These are phyloP conservation scores for Rugalucina vietnamica DNA, from an alignment of 2,888 invertebrate genomes.

Conservation along the genomic window DNA sequence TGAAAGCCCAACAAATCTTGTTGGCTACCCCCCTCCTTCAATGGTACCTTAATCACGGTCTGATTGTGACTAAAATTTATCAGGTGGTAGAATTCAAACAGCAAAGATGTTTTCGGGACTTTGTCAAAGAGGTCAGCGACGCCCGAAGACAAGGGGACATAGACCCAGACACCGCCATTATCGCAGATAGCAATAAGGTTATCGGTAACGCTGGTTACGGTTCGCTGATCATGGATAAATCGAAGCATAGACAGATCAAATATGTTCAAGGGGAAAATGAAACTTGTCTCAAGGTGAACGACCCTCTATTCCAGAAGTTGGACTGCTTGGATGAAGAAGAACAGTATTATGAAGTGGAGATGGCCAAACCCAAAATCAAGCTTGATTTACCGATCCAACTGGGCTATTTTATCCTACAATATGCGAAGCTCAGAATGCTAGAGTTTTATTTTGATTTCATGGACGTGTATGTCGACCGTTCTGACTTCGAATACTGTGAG, in stretches of 20 bases:
- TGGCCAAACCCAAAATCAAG: conserved; percentile 48
- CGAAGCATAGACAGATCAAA: conserved; percentile 34
- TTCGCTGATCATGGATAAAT: conserved; percentile 59
- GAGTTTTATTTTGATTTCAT: conserved; percentile 63
- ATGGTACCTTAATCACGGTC: conserved; percentile 63
- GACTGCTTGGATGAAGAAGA: conserved; percentile 44
- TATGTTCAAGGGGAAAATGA: conserved; percentile 53
- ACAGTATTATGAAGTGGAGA: conserved; percentile 49
- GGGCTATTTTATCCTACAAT: conserved; percentile 63
- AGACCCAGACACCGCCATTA: conserved; percentile 34
- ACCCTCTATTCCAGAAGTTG: conserved; percentile 49
- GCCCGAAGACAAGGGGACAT: conserved; percentile 29
- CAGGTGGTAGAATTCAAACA: conserved; percentile 52
- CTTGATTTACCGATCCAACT: conserved; percentile 62
- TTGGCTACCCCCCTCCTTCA: conserved; percentile 51
- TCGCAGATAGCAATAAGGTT: conserved; percentile 41
- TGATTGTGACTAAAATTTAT: conserved; percentile 48
- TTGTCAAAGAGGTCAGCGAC: conserved; percentile 15
- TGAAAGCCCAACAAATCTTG: conserved; percentile 45
- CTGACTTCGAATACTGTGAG: conserved; percentile 54
- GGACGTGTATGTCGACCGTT: conserved; percentile 56
- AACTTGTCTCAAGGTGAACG: conserved; percentile 38
- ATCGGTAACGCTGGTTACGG: conserved; percentile 53
- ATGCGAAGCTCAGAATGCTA: conserved; percentile 65
- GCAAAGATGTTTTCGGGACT: conserved; percentile 44